A percentile compares a stretch with the other conserved stretches of the same genome.
Conservation (phyloP, 2,113 vertebrate genomes). For the Rafetus swinhoei region DNA sequence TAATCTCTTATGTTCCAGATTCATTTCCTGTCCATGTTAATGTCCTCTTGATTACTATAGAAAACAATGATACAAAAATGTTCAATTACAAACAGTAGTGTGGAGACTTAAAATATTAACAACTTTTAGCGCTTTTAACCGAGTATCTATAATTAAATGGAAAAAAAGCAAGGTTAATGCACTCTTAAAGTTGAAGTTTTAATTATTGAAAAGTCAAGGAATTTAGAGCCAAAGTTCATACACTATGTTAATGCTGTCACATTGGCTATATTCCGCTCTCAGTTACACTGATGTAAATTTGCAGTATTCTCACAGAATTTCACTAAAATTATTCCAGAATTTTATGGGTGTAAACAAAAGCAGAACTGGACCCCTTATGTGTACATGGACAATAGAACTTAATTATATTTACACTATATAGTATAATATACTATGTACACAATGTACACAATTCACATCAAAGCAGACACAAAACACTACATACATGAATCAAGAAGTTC, state of each 20-base stretch:
- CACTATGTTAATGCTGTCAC: neutral
- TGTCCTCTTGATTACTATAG: slow-evolving; percentile 79
- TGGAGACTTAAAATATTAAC: slow-evolving; percentile 83
- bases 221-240: slow-evolving; percentile 65
- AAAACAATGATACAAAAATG: slow-evolving; percentile 77
- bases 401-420: neutral
- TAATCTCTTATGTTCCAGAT: slow-evolving; percentile 84
- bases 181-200: slow-evolving; percentile 71
- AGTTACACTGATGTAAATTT: neutral
- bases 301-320: neutral
- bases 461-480: neutral
- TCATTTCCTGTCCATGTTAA: slow-evolving; percentile 81
- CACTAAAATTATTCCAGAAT: neutral
- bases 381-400: neutral
- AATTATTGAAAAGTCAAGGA: slow-evolving; percentile 65
- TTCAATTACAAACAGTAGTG: slow-evolving; percentile 77
- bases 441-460: neutral
- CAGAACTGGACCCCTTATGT: neutral
- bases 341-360: neutral
- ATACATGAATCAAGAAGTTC: neutral
- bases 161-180: slow-evolving; percentile 71
- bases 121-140: slow-evolving; percentile 77
- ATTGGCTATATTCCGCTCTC: neutral
- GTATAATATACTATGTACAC: no score
- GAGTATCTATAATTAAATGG: slow-evolving; percentile 79